Evolutionary conservation across 2,797 vertebrate genomes (phyloP).

Genomic region (Holocentrus rufus): DNA sequence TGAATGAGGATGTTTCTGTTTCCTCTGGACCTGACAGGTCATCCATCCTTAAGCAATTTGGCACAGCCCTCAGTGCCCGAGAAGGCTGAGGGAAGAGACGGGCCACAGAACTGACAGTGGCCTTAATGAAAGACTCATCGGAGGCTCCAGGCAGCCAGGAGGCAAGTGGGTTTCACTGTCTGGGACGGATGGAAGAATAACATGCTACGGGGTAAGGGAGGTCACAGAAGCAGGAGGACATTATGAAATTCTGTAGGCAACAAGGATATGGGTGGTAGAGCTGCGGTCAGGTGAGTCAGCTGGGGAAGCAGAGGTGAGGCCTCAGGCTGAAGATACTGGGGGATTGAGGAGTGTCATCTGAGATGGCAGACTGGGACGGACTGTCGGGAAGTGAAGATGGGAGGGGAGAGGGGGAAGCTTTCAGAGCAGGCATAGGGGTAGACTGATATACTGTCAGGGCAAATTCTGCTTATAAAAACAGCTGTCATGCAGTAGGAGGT

Average conservation of each 20-base stretch:
- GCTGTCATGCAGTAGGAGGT: constrained; percentile 6
- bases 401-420: background rate
- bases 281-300: constrained; percentile 56
- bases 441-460: background rate
- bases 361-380: constrained; percentile 57
- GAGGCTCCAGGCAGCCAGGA: constrained; percentile 63
- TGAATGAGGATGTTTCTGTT: constrained; percentile 84
- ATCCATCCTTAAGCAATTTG: constrained; percentile 86
- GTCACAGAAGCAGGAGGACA: constrained; percentile 52
- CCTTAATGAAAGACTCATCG: constrained; percentile 81
- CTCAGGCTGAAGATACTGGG: constrained; percentile 59
- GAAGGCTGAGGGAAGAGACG: constrained; percentile 70
- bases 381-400: constrained; percentile 35
- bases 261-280: constrained; percentile 47
- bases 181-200: constrained; percentile 68
- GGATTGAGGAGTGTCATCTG: constrained; percentile 69
- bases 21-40: constrained; percentile 81
- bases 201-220: constrained; percentile 63
- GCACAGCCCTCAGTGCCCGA: constrained; percentile 74
- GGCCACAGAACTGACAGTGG: constrained; percentile 73
- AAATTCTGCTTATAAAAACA: constrained; percentile 24
- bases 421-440: constrained; percentile 6
- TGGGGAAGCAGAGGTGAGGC: constrained; percentile 58
- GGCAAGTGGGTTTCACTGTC: constrained; percentile 58
- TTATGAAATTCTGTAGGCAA: constrained; percentile 64